Base-by-base conservation (phyloP, 2,888 invertebrate species). In the Aporophyla lueneburgensis region DNA sequence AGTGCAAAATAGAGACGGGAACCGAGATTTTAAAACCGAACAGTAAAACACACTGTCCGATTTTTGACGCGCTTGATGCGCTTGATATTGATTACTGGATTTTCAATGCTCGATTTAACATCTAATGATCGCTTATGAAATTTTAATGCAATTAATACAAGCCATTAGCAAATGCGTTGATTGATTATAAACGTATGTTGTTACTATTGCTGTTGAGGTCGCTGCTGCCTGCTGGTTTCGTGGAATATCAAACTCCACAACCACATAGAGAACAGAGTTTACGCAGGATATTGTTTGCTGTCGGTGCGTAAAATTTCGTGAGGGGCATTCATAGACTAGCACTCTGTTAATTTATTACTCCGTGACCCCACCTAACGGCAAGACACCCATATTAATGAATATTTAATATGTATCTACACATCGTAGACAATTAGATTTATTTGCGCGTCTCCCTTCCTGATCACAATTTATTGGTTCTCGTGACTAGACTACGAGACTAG, bases 391-490 rank as follows among this genome's bases (percentile, higher is more conserved):
- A 75, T 76, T 80, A 85, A 83, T 79, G 80, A 62, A 76, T 46
- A 82, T 78, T 75, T 77, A 78, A 77, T 74, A 79, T 49, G 65
- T 72, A 80, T 27, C 27, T 54, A 69, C 71, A 63, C 33, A 76
- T 70, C 27, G 33, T 56, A 33, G 68, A 59, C 74, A 76, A 75
- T 78, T 81, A 83, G 78, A 81, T 83, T 87, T 86, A 89, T 90
- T 87, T 81, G 85, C 78, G 74, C 74, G 76, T 63, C 69, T 80
- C 72, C 68, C 83, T 86, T 85, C 84, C 76, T 76, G 74, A 76
- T 76, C 71, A 85, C 85, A 83, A 89, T 91, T 89, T 88, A 91
- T 90, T 83, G 63, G 49, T 27, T 71, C 68, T 83, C 90, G 90
- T 91, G 90, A 88, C 81, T 74, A 51, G 85, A 84, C 75, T 87